A percentile compares a stretch with the other conserved stretches of the same genome.
Conservation (phyloP, 2,888 invertebrate genomes). For the Ornithoptera priamus region DNA sequence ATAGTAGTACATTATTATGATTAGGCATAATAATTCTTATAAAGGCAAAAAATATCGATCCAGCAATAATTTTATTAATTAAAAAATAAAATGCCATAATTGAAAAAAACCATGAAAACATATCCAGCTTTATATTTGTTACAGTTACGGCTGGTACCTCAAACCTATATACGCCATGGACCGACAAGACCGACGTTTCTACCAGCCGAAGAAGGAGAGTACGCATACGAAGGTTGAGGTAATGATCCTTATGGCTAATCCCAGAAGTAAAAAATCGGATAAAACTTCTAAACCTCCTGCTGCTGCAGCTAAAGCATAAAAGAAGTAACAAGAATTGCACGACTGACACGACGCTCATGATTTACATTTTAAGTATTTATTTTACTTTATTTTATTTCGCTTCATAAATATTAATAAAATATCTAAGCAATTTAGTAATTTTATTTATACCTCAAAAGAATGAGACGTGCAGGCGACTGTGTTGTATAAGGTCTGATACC, state of each 20-base stretch:
- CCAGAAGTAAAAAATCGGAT: constrained; percentile 34
- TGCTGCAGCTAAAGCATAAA: background rate
- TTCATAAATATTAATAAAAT: background rate
- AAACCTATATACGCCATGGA: constrained; percentile 55
- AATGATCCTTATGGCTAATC: constrained; percentile 63
- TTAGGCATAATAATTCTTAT: too few relatives aligned
- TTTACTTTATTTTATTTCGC: background rate
- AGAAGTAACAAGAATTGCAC: background rate
- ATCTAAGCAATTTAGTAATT: background rate
- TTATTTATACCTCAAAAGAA: background rate
- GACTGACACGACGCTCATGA: constrained; percentile 32
- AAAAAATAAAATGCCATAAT: too few relatives aligned
- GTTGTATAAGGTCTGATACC: too few relatives aligned
- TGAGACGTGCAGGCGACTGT: background rate
- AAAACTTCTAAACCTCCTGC: background rate
- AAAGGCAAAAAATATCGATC: too few relatives aligned
- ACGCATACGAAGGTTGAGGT: constrained; percentile 64
- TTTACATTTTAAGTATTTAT: background rate
- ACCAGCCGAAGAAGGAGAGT: constrained; percentile 61
- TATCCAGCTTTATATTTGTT: constrained; percentile 33
- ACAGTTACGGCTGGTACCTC: constrained; percentile 67
- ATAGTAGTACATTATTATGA: too few relatives aligned
- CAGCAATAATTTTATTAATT: too few relatives aligned
- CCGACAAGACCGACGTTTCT: constrained; percentile 63
- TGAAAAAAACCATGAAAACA: too few relatives aligned